phyloP scores from a whole-genome alignment of 2,113 vertebrate species.

The Centropus unirufus region DNA sequence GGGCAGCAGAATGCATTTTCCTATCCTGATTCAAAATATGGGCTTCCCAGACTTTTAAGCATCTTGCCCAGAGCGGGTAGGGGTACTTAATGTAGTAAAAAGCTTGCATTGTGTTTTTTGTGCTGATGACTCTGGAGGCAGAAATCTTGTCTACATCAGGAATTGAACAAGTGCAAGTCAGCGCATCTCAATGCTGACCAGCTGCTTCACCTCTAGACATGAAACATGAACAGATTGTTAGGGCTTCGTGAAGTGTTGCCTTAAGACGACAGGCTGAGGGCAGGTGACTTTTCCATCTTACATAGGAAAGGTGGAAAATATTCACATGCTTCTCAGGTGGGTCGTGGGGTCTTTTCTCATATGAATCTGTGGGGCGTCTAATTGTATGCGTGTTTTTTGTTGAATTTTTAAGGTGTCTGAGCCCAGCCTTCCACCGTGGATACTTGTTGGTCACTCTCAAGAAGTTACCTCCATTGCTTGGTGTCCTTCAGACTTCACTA shows the following conservation, averaged over 20 bases:
- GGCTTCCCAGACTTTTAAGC: neutral
- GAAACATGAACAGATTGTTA: neutral
- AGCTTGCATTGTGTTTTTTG: neutral
- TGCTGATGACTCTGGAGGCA: neutral
- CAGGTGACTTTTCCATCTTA: neutral
- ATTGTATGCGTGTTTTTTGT: neutral
- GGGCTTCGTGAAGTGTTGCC: neutral
- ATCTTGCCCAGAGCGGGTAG: neutral
- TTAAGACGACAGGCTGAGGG: neutral
- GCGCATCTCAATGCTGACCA: neutral
- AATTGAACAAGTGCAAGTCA: neutral
- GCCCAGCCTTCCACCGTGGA: slow-evolving; percentile 81
- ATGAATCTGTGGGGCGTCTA: neutral
- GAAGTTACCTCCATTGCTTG: slow-evolving; percentile 95
- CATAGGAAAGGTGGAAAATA: neutral
- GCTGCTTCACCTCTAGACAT: neutral
- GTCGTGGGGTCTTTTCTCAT: neutral
- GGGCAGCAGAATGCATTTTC: neutral
- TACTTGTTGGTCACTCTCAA: slow-evolving; percentile 90
- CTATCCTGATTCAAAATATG: neutral
- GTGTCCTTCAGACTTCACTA: slow-evolving; percentile 95
- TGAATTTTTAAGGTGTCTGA: slow-evolving; percentile 83
- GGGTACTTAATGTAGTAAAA: neutral
- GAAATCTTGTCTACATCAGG: neutral
- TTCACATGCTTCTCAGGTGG: neutral